Conservation (phyloP, 2,113 vertebrate species). For the Equus przewalskii region DNA sequence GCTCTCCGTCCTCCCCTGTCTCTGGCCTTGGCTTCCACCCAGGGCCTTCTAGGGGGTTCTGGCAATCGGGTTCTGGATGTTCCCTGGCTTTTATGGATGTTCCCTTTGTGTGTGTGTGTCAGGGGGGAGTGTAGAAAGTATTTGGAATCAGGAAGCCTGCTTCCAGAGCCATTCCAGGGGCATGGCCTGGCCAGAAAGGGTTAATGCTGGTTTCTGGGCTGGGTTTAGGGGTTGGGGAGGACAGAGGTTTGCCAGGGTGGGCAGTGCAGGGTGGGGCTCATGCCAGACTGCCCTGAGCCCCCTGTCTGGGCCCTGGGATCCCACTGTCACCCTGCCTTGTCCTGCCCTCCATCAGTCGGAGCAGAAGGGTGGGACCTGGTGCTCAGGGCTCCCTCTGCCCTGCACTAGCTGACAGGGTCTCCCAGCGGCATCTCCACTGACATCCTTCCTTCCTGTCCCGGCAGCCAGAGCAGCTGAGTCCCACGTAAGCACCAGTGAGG, state of each 20-base stretch:
- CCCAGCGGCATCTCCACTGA: background rate
- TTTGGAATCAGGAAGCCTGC: background rate
- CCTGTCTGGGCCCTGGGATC: background rate
- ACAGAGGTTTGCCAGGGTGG: constrained; percentile 37
- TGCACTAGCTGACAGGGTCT: background rate
- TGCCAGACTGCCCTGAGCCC: constrained; percentile 55
- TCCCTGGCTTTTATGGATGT: background rate
- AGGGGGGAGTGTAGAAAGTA: background rate
- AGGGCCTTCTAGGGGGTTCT: background rate
- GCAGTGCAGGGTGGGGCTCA: background rate
- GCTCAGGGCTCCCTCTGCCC: constrained; percentile 66
- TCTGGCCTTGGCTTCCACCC: background rate
- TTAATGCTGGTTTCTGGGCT: constrained; percentile 44
- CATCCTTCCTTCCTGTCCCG: background rate
- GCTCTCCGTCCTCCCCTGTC: background rate
- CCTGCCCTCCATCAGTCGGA: background rate
- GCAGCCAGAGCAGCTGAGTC: constrained; percentile 75
- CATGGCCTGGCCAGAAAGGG: background rate
- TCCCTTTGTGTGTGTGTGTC: background rate
- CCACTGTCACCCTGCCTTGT: background rate
- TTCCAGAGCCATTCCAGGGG: background rate
- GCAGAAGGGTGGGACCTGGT: constrained; percentile 76
- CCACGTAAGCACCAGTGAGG: constrained; percentile 15
- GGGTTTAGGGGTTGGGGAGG: background rate
- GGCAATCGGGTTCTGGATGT: background rate